phyloP scores from a whole-genome alignment of 2,113 vertebrate species.

The Prunella himalayana region DNA sequence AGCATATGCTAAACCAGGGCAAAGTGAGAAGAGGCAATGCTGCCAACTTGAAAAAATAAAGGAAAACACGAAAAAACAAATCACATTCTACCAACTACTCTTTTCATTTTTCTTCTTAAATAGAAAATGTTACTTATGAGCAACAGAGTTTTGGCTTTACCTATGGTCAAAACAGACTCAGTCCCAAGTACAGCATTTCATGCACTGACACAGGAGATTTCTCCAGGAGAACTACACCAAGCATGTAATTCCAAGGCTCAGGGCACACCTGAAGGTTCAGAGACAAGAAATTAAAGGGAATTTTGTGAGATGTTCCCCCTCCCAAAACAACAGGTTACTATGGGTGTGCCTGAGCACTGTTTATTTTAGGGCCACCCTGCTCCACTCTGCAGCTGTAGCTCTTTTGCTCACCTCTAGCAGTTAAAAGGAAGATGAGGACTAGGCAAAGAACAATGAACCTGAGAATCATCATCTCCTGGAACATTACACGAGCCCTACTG shows the following conservation, averaged over 20 bases:
- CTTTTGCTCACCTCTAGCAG: background rate
- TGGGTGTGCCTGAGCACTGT: rapidly evolving
- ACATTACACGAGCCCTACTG: background rate
- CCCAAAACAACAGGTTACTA: background rate
- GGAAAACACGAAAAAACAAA: background rate
- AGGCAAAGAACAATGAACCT: background rate
- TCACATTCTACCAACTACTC: background rate
- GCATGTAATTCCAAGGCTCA: background rate
- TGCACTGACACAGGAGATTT: background rate
- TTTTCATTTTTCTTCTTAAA: background rate
- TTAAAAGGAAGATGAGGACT: background rate
- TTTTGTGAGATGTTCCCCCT: background rate
- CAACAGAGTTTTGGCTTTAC: background rate
- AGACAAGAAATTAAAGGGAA: background rate
- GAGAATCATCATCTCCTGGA: background rate
- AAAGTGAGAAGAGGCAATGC: rapidly evolving
- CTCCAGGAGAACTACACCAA: background rate
- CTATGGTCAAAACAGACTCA: background rate
- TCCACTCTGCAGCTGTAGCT: background rate
- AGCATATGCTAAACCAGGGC: background rate
- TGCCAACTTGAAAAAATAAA: background rate
- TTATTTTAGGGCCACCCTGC: background rate
- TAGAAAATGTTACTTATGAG: background rate
- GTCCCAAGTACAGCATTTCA: background rate
- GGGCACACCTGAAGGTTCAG: background rate